These are phyloP conservation scores for Pseudochirops corinnae DNA, from an alignment of 2,797 vertebrate species.

Conservation along the genomic window DNA sequence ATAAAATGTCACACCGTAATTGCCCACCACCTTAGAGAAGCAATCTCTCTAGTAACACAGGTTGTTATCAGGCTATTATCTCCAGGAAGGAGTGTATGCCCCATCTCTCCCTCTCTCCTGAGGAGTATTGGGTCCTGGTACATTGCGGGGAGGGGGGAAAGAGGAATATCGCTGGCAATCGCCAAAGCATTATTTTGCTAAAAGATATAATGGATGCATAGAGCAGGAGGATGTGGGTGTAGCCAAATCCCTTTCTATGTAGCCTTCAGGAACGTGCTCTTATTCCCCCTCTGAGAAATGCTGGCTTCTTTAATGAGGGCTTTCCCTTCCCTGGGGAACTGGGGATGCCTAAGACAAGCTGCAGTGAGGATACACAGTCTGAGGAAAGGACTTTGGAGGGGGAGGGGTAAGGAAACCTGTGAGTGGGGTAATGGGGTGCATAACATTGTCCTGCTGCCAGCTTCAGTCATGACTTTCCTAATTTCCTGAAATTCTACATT, in stretches of 20 bases:
- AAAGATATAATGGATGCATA: neutral
- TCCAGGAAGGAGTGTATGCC: slow-evolving; percentile 41
- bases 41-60: slow-evolving; percentile 45
- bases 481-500: neutral
- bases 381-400: neutral
- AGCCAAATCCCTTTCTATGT: neutral
- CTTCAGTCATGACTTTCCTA: neutral
- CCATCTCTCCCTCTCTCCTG: neutral
- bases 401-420: neutral
- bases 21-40: slow-evolving; percentile 61
- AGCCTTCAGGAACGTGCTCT: neutral
- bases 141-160: neutral
- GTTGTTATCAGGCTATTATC: slow-evolving; percentile 72
- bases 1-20: slow-evolving; percentile 64
- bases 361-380: neutral
- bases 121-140: slow-evolving; percentile 61
- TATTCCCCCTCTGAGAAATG: neutral
- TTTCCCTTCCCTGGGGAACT: neutral
- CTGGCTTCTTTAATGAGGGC: neutral
- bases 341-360: neutral
- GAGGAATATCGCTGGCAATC: neutral
- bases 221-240: neutral
- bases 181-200: neutral
- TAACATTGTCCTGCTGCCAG: neutral
- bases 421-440: neutral